Conservation (phyloP, 2,888 invertebrate species). For the Hipparchia sbordonii region DNA sequence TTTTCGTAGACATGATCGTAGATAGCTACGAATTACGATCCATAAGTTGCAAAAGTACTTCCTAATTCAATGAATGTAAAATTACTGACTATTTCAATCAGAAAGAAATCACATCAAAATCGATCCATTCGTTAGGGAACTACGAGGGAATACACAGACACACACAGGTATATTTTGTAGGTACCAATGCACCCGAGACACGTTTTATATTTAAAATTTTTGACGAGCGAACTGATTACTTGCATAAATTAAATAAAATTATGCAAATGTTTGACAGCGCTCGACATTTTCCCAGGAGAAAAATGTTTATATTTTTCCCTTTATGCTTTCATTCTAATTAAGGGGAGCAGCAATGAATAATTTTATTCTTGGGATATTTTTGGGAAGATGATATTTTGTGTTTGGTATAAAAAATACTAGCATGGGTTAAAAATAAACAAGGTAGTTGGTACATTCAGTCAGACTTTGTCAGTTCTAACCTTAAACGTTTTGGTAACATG, state of each 20-base stretch:
- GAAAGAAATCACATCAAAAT: not conserved
- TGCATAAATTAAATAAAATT: slow-evolving; percentile 16
- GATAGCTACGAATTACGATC: no score
- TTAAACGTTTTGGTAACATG: slow-evolving; percentile 8
- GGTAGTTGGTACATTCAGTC: no score
- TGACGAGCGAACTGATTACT: slow-evolving; percentile 12
- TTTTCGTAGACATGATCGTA: no score
- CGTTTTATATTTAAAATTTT: slow-evolving; percentile 7
- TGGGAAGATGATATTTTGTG: not conserved
- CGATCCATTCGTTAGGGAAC: no score
- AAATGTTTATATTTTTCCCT: slow-evolving; percentile 13
- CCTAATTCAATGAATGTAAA: not conserved
- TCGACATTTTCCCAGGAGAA: slow-evolving; percentile 3
- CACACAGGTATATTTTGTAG: no score
- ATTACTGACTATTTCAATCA: not conserved
- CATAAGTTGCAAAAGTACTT: no score
- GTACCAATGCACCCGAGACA: not conserved
- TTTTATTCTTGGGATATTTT: not conserved
- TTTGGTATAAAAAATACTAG: no score
- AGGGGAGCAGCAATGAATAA: slow-evolving; percentile 13
- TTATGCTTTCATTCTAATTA: slow-evolving; percentile 12
- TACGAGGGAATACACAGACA: no score
- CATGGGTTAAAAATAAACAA: no score
- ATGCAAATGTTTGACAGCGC: slow-evolving; percentile 5
- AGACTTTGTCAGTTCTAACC: slow-evolving; percentile 8